Evolutionary conservation across 1,140 invertebrate genomes (phyloP), one percentile per base, ranked within the genome.

Genomic region (Oryzaephilus surinamensis): DNA sequence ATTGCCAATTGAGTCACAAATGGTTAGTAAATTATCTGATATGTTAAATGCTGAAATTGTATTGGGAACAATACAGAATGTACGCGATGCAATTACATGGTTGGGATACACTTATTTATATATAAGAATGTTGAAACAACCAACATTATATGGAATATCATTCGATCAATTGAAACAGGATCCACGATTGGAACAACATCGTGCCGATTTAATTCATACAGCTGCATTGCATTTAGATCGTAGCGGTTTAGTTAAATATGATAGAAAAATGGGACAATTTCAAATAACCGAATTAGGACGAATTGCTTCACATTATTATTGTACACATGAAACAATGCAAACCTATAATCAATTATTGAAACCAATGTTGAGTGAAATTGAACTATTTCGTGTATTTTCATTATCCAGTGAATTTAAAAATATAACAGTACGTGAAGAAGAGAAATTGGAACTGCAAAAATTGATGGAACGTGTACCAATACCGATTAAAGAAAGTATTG

Each of bases 11-110:
- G 88, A 91, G 60, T 89, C 84, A 0, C 88, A 92, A 59, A 63
- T 91, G 32, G 69, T 90, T 5, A 71, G 76, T 14, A 88, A 87
- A 65, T 66, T 99, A 43, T 81, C 95, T 0, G 96, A 99, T 58
- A 91, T 96, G 76, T 66, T 99, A 7, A 99, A 99, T 66, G 96
- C 97, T 0, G 97, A 99, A 73, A 81, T 98, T 31, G 95, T 99
- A 0, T 66, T 98, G 1, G 97, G 94, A 4, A 96, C 92, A 0
- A 81, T 99, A 26, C 93, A 97, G 61, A 97, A 86, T 63, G 74
- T 97, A 0, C 76, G 84, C 43, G 96, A 99, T 60, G 96, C 95
- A 0, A 88, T 95, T 4, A 82, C 83, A n/a, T 93, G 89, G 89
- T 52, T 71, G 0, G 92, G 92, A 0, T 99, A 99, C 61, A 94